Base-by-base conservation (phyloP, 2,113 vertebrate species). In the Myrmecophaga tridactyla region DNA sequence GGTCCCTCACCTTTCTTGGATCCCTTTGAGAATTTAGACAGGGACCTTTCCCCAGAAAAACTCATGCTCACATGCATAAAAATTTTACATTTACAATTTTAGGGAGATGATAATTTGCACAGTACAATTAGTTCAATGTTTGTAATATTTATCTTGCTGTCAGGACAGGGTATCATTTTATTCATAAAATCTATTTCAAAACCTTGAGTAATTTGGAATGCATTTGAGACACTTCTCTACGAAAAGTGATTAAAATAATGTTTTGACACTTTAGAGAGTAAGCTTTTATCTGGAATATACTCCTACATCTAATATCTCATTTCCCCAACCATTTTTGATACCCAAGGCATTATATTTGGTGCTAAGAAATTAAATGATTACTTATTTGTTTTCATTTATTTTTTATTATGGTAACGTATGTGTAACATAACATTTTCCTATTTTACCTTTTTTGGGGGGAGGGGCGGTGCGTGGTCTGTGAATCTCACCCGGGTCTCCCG, bases 261-360 rank as follows among this genome's bases (percentile, higher is more conserved):
- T 95, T 17, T 88, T 13, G 7, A 7, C 4, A 4, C 63, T 51
- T 63, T 51, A 51, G 11, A 18, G 63, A 51, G 13, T 56, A 84
- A 72, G 39, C 51, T 72, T 89, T 93, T 93, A 95, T 86, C 29
- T 86, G 84, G 62, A 76, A 92, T 69, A 62, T 7, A 76, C 9
- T 80, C 96, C 14, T 29, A 84, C 81, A 46, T 84, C 80, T 76
- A 53, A 18, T 41, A 34, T 67, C 51, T 93, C 27, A 56, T 67
- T 89, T 94, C 60, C 31, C 77, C 27, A 60, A 46, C 27, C 85
- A 7, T 86, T 85, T 80, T 63, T 69, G 76, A 14, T 86, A 48
- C 27, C 36, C 1, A 4, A 67, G 43, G 65, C 62, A 62, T 58
- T 93, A 80, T 90, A 90, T 83, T 67, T 94, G 73, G 21, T 85